Evolutionary conservation across 2,113 vertebrate genomes (phyloP).

Genomic region (Leucopternis melanops): DNA sequence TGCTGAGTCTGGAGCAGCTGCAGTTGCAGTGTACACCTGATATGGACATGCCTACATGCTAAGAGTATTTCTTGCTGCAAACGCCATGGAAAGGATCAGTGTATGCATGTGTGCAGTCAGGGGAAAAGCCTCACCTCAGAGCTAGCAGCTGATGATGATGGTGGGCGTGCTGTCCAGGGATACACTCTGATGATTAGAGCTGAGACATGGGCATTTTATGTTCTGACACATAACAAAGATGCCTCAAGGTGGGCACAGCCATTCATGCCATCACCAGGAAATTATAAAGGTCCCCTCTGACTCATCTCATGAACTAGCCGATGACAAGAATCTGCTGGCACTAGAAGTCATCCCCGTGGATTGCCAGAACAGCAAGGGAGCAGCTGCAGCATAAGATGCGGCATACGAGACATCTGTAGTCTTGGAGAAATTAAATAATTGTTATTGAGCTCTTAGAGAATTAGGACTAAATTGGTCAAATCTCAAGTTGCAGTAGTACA

Average conservation of each 20-base stretch:
- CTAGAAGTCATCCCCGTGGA: background rate
- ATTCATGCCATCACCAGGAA: background rate
- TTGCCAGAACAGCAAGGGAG: background rate
- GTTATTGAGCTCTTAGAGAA: background rate
- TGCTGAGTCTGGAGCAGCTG: no score
- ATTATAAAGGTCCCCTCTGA: background rate
- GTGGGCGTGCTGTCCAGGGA: background rate
- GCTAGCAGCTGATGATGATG: background rate
- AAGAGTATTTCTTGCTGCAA: background rate
- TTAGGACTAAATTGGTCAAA: background rate
- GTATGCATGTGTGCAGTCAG: no score
- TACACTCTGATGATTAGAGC: background rate
- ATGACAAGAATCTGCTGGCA: background rate
- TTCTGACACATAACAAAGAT: background rate
- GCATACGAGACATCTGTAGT: background rate
- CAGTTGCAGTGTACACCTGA: rapidly evolving
- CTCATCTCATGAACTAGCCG: background rate
- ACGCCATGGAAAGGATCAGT: rapidly evolving
- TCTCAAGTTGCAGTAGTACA: background rate
- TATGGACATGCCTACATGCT: no score
- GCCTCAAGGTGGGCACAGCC: background rate
- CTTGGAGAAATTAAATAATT: background rate
- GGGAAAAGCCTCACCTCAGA: background rate
- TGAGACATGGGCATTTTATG: background rate
- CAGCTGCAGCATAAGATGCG: background rate